These are phyloP conservation scores for Anhinga rufa DNA, from an alignment of 2,113 vertebrate genomes.

Conservation along the genomic window DNA sequence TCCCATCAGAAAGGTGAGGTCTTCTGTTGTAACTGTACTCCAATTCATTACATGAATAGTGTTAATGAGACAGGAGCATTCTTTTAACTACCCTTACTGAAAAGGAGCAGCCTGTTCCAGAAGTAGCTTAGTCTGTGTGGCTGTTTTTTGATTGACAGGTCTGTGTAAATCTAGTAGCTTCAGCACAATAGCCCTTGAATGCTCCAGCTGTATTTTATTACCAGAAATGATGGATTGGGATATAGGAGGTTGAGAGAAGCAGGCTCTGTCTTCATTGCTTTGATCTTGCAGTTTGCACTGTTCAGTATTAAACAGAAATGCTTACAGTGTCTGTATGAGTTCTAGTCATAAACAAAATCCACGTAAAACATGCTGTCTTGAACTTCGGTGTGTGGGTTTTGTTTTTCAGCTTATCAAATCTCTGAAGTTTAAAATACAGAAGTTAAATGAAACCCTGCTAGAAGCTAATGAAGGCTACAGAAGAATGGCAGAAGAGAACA, in stretches of 20 bases:
- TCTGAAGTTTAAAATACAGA: constrained; percentile 75
- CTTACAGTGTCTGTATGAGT: background rate
- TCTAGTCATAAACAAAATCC: background rate
- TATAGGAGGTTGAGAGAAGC: background rate
- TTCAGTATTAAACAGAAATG: background rate
- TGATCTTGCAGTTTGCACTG: background rate
- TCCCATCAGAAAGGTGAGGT: background rate
- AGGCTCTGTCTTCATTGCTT: background rate
- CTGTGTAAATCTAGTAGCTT: background rate
- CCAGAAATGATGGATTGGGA: background rate
- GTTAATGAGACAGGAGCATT: background rate
- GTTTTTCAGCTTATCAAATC: constrained; percentile 76
- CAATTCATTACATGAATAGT: background rate
- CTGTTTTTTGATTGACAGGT: background rate
- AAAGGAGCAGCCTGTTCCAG: background rate
- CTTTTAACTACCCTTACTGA: background rate
- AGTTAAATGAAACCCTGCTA: constrained; percentile 66
- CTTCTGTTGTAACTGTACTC: background rate
- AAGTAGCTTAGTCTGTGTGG: background rate
- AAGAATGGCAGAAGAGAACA: constrained; percentile 64
- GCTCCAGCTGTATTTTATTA: background rate
- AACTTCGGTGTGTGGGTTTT: background rate
- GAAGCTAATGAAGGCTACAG: constrained; percentile 61
- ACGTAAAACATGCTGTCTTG: background rate
- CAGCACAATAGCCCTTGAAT: background rate